Conservation (phyloP, 2,888 invertebrate genomes). For the Lasioglossum marginatum region DNA sequence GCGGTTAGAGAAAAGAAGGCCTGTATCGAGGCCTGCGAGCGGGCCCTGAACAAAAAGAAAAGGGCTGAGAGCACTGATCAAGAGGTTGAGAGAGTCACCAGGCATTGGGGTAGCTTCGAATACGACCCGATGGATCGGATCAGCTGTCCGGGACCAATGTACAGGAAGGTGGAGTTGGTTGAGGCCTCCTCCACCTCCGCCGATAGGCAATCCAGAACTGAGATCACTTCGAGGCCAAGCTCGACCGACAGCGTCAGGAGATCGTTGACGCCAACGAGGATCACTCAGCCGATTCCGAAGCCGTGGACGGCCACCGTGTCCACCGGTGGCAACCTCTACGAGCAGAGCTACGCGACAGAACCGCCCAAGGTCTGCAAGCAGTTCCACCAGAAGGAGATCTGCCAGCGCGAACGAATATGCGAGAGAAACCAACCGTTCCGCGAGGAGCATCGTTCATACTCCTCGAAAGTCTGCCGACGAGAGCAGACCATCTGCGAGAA, state of each 20-base stretch:
- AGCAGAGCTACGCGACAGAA: constrained; percentile 75
- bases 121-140: constrained; percentile 78
- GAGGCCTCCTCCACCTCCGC: constrained; percentile 53
- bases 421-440: constrained; percentile 61
- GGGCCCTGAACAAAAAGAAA: constrained; percentile 41
- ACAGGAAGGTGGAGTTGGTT: constrained; percentile 77
- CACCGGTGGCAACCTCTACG: constrained; percentile 76
- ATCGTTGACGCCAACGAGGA: constrained; percentile 82
- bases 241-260: constrained; percentile 80
- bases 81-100: constrained; percentile 58
- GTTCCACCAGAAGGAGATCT: constrained; percentile 68
- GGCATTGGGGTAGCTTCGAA: constrained; percentile 33
- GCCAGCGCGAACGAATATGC: constrained; percentile 65
- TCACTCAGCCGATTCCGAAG: constrained; percentile 80
- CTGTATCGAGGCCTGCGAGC: constrained; percentile 73
- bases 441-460: constrained; percentile 74
- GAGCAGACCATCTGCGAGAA: constrained; percentile 69
- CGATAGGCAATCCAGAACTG: constrained; percentile 70
- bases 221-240: constrained; percentile 71
- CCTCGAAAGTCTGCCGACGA: constrained; percentile 65
- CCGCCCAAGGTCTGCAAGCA: constrained; percentile 65
- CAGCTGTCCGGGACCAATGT: constrained; percentile 79
- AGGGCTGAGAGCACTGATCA: constrained; percentile 55
- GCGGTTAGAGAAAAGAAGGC: constrained; percentile 77
- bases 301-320: constrained; percentile 83